A percentile compares a stretch with the other conserved stretches of the same genome.
These are phyloP conservation scores for Ceyx cyanopectus DNA, from an alignment of 2,113 vertebrate genomes.

Conservation along the genomic window DNA sequence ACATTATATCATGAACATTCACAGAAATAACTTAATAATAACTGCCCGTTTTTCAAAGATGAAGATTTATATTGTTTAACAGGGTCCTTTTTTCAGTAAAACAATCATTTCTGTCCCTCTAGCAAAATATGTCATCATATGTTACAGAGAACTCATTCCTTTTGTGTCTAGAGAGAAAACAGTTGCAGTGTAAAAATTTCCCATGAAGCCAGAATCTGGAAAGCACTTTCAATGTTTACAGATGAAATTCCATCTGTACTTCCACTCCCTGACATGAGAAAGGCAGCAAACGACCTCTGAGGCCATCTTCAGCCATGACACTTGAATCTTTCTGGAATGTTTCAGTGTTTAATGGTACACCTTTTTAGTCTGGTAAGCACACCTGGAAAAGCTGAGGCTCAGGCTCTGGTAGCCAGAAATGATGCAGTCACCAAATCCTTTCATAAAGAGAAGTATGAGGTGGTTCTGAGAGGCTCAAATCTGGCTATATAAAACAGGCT, in stretches of 20 bases:
- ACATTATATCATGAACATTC: neutral
- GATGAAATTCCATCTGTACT: neutral
- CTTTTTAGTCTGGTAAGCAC: neutral
- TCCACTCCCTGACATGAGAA: neutral
- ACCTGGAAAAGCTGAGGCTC: neutral
- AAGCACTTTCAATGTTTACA: neutral
- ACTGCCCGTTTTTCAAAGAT: neutral
- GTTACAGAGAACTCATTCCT: neutral
- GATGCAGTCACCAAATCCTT: neutral
- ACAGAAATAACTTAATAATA: constrained; percentile 16
- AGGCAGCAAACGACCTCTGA: neutral
- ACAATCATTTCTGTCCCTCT: neutral
- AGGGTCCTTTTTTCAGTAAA: neutral
- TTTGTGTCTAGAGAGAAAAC: neutral
- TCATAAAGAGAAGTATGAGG: neutral
- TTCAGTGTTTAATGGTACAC: neutral
- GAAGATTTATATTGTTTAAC: neutral
- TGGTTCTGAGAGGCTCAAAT: neutral
- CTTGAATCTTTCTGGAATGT: neutral
- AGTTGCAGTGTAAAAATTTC: neutral
- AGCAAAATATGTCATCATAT: neutral
- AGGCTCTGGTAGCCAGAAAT: neutral
- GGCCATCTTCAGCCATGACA: neutral
- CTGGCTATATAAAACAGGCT: neutral
- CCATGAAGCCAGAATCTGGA: neutral